Evolutionary conservation across 2,888 invertebrate species (phyloP).

Genomic region (Calliopum simillimum): DNA sequence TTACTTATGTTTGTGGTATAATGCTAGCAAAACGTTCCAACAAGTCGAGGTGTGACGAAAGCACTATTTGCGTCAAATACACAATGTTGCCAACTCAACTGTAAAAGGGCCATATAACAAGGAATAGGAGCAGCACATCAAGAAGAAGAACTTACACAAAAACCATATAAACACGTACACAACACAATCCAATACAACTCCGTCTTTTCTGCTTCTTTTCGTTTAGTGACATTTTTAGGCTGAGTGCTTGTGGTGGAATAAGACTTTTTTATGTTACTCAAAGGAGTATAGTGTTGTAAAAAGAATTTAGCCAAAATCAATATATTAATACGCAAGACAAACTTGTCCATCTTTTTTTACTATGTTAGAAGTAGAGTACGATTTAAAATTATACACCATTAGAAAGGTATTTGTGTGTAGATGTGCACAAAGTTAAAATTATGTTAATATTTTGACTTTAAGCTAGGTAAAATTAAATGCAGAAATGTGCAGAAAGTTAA

Average conservation of each 20-base stretch:
- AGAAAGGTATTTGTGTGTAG: too few relatives aligned
- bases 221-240: background rate
- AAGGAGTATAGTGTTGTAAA: too few relatives aligned
- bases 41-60: conserved; percentile 6
- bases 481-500: too few relatives aligned
- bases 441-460: too few relatives aligned
- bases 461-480: too few relatives aligned
- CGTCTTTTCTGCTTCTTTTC: background rate
- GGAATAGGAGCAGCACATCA: background rate
- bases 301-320: too few relatives aligned
- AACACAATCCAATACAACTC: background rate
- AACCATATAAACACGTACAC: conserved; percentile 22
- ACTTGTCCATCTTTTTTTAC: too few relatives aligned
- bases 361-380: too few relatives aligned
- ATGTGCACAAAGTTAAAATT: too few relatives aligned
- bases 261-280: too few relatives aligned
- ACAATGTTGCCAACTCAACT: conserved; percentile 8
- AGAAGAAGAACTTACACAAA: background rate
- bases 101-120: background rate
- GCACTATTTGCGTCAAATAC: conserved; percentile 14
- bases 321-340: too few relatives aligned
- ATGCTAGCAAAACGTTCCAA: background rate
- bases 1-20: background rate
- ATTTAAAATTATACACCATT: too few relatives aligned
- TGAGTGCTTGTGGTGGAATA: background rate